Conservation (phyloP, 1,140 invertebrate genomes). For the Aradophagus sp. region DNA sequence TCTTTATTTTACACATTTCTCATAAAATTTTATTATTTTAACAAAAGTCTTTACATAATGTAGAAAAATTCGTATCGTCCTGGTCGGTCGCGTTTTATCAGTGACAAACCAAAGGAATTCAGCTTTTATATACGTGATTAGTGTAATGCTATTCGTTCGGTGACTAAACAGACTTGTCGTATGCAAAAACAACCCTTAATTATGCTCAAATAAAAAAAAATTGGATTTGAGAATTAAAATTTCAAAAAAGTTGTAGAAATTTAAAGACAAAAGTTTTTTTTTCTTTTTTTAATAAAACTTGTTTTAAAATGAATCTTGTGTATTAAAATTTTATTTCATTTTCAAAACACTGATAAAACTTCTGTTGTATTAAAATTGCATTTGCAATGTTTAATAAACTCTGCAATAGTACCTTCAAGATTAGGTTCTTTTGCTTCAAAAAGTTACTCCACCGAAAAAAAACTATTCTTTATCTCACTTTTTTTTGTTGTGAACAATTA, state of each 20-base stretch:
- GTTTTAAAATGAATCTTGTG: no score
- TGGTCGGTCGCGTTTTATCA: slow-evolving; percentile 7
- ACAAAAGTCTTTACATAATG: slow-evolving; percentile 28
- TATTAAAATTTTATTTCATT: neutral
- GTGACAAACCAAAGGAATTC: slow-evolving; percentile 10
- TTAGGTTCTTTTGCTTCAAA: no score
- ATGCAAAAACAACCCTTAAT: no score
- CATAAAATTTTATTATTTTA: slow-evolving; percentile 39
- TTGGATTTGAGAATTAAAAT: slow-evolving; percentile 21
- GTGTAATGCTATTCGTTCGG: slow-evolving; percentile 52
- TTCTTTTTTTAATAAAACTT: no score
- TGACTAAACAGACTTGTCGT: no score
- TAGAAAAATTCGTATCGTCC: slow-evolving; percentile 35
- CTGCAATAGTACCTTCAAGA: no score
- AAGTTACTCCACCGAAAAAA: no score
- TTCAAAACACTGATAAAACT: no score
- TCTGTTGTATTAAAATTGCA: no score
- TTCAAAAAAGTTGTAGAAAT: no score
- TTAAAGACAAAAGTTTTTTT: neutral
- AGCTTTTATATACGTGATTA: slow-evolving; percentile 36
- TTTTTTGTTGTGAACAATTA: no score
- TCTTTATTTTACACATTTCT: slow-evolving; percentile 40
- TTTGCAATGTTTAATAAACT: neutral
- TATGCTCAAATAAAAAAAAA: slow-evolving; percentile 54
- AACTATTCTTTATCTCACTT: no score